Base-by-base conservation (phyloP, 1,140 invertebrate genomes). In the Tetranychus urticae region DNA sequence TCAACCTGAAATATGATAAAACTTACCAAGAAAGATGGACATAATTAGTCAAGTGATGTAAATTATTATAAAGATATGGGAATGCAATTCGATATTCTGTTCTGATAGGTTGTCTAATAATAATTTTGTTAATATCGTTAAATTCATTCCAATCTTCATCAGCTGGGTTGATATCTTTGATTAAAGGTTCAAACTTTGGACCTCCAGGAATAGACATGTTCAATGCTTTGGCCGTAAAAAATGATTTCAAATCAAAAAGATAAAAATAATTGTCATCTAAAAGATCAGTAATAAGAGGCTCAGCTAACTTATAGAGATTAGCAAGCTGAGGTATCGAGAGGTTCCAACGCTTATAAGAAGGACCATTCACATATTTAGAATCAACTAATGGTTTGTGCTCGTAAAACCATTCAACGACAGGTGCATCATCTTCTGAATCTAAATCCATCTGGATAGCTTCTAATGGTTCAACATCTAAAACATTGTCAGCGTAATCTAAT, bases 101-200 rank as follows among this genome's bases (percentile, higher is more conserved):
- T 62, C 96, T 79, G 65, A 99, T 89, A 37, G 93, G 93, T 70
- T 98, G 93, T 37, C 96, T 76, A 68, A 99, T 98, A 61, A 99
- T 99, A 66, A 99, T 97, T 73, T 99, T 99, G 70, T 99, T 98
- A 59, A 99, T 99, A 70, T 99, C 96, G 77, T 99, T 99, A 69
- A 99, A 99, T 74, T 99, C 96, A 77, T 99, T 99, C 96, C 96
- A 99, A 74, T 99, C 96, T 78, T 99, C 96, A 77, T 99, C 96
- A 13, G 84, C 88, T 64, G 87, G 82, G 71, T 92, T 93, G 65
- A 87, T 85, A 75, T 98, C 96, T 70, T 99, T 99, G 0, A 99
- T 91, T 1, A 99, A 73, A 0, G 96, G 94, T 73, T 99, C 96
- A 78, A 99, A 99, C 74, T 99, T 99, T 0, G 96, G 96, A 4